Conservation (phyloP, 2,888 invertebrate genomes). For the Digitonthophagus gazella region DNA sequence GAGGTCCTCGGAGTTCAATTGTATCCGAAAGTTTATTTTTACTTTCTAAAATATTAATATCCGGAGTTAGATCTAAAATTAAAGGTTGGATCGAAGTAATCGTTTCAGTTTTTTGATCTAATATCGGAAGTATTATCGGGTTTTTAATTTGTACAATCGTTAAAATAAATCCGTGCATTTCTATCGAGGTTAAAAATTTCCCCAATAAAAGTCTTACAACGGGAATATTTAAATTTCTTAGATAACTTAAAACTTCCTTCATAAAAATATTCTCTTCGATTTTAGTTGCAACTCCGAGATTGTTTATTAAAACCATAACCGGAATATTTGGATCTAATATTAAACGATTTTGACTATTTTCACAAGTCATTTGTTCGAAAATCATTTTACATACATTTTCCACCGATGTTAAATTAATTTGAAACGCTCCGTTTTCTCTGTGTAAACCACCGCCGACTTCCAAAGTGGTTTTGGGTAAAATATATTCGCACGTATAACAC, state of each 20-base stretch:
- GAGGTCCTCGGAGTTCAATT: constrained; percentile 42
- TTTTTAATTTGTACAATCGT: constrained; percentile 62
- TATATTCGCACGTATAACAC: constrained; percentile 33
- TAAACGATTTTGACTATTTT: constrained; percentile 18
- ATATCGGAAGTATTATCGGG: constrained; percentile 52
- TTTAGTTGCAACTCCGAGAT: constrained; percentile 68
- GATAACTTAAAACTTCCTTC: constrained; percentile 43
- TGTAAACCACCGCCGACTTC: constrained; percentile 62
- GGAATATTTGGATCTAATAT: constrained; percentile 34
- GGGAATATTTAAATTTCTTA: constrained; percentile 35
- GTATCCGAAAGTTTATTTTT: not conserved
- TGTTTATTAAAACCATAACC: constrained; percentile 72
- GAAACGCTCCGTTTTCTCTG: constrained; percentile 57
- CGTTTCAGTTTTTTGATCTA: constrained; percentile 61
- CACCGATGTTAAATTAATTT: constrained; percentile 51
- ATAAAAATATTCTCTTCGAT: constrained; percentile 69
- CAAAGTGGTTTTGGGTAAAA: constrained; percentile 52
- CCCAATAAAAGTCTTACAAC: constrained; percentile 47
- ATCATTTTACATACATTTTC: constrained; percentile 53
- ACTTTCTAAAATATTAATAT: not conserved
- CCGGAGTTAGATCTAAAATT: not conserved
- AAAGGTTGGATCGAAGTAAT: constrained; percentile 53
- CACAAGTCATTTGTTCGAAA: constrained; percentile 49
- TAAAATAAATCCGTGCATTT: constrained; percentile 76
- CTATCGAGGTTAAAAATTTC: constrained; percentile 69